Base-by-base conservation (phyloP, 2,888 invertebrate genomes). In the Brachynemurus nebulosus region DNA sequence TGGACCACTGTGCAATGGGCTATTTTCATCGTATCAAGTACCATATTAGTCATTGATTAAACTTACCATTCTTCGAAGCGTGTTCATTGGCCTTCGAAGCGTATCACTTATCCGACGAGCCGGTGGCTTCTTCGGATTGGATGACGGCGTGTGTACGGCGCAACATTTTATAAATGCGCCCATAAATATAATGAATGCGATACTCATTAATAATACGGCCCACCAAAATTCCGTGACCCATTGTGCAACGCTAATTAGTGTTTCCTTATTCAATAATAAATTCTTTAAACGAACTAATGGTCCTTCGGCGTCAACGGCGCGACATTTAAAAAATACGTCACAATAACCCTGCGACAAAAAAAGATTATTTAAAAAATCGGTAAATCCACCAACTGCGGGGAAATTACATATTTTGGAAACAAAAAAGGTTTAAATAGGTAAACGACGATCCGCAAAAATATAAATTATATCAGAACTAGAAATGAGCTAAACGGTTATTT, bases 131-230 rank as follows among this genome's bases (percentile, higher is more conserved):
- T 95, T 95, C 5, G 98, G 98, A 73, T 99, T 98, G 50, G 91
- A 93, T 46, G 93, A 93, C 19, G 98, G 98, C 44, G 98, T 99
- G 67, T 99, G 97, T 42, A 99, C 98, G 21, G 98, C 98, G 66
- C 97, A 99, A 65, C 97, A 95, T 65, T 98, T 97, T 59, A 98
- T 96, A 65, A 99, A 98, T 46, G 92, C 72, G 44, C 92, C 96
- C 96, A 98, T 96, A 58, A 93, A 80, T 54, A 96, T 82, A 44
- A 97, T 79, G 60, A 97, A 85, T 46, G 78, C 84, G 44, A 98
- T 83, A 40, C 89, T 86, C 68, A 91, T 86, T 43, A 97, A 69
- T 50, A 96, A 72, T 52, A 97, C 96, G 4, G 84, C 82, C 86
- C 93, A 96, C 93, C 95, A 96, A 62, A 84, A 82, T 60, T 88